Percentiles rank a stretch among this genome's conserved stretches.
phyloP scores from a whole-genome alignment of 2,888 invertebrate species.

The Parthenolecanium corni region DNA sequence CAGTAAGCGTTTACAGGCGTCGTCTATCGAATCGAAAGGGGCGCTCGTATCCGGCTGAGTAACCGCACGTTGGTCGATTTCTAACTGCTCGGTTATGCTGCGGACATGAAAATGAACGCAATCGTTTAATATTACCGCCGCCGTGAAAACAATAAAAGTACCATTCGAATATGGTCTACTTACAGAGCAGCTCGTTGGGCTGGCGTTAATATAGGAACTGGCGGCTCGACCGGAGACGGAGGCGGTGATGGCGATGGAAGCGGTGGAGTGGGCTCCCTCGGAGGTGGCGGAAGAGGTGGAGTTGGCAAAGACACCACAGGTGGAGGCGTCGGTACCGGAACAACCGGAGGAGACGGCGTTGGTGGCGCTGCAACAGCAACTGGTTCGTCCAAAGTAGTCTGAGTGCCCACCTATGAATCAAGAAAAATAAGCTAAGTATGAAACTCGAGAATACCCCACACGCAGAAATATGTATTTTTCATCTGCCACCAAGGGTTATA shows the following conservation, averaged over 20 bases:
- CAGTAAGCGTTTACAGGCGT: conserved; percentile 62
- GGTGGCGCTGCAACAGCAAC: not conserved
- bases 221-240: no score
- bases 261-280: not conserved
- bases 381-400: conserved; percentile 31
- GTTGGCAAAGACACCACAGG: not conserved
- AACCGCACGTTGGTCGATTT: conserved; percentile 62
- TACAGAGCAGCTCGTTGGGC: conserved; percentile 31
- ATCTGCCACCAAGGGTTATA: no score
- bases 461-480: no score
- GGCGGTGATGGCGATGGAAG: not conserved
- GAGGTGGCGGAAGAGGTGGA: not conserved
- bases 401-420: conserved; percentile 34
- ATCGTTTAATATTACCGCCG: not conserved
- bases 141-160: not conserved
- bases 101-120: not conserved
- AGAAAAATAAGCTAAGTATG: no score
- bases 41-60: conserved; percentile 59
- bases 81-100: conserved; percentile 62
- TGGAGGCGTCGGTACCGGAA: not conserved
- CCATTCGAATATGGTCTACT: conserved; percentile 16
- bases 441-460: no score
- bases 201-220: conserved; percentile 15
- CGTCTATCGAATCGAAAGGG: conserved; percentile 57
- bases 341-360: not conserved